A percentile compares a stretch with the other conserved stretches of the same genome.
phyloP scores from a whole-genome alignment of 2,888 invertebrate genomes.

The Ellobium chinense region DNA sequence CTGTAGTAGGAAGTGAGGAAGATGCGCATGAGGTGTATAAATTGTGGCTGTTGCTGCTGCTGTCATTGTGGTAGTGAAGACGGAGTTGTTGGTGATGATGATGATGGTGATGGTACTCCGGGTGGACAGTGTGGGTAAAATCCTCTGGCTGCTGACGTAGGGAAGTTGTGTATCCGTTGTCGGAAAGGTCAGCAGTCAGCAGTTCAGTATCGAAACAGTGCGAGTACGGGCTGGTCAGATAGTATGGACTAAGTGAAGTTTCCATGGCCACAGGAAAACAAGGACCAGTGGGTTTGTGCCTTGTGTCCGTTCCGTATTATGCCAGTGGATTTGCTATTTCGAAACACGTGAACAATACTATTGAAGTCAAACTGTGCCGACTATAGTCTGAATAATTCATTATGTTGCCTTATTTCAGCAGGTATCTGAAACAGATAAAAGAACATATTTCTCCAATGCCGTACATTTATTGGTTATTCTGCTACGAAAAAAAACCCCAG shows the following conservation, averaged over 20 bases:
- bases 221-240: background rate
- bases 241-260: background rate
- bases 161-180: background rate
- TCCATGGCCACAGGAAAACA: background rate
- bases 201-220: background rate
- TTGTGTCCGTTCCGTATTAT: too few relatives aligned
- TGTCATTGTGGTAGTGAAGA: background rate
- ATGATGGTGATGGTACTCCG: too few relatives aligned
- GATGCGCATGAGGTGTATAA: constrained; percentile 16
- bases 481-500: too few relatives aligned
- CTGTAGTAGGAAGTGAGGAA: background rate
- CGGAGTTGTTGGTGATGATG: background rate
- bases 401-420: too few relatives aligned
- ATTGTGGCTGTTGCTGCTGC: constrained; percentile 1
- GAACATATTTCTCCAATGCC: too few relatives aligned
- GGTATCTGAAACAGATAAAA: too few relatives aligned
- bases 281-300: too few relatives aligned
- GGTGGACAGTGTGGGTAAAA: background rate
- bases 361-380: background rate
- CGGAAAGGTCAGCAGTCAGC: background rate
- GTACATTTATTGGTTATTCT: too few relatives aligned
- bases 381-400: too few relatives aligned
- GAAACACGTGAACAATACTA: background rate
- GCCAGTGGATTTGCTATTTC: background rate
- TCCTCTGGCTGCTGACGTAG: background rate